Conservation (phyloP, 1,140 invertebrate species). For the Nephila pilipes region DNA sequence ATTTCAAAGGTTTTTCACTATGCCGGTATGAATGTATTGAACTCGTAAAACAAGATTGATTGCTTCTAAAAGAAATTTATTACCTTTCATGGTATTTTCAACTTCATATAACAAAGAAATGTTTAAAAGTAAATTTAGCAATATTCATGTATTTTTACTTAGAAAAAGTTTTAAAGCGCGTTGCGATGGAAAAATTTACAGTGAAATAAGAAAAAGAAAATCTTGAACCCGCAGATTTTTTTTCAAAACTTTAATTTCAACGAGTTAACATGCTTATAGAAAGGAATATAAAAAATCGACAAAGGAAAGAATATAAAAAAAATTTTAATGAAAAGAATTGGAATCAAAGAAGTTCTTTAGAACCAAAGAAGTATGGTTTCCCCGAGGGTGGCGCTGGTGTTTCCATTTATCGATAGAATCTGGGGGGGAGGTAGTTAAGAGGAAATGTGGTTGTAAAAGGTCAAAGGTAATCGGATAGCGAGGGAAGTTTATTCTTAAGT, state of each 20-base stretch:
- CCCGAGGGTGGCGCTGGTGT: slow-evolving; percentile 11
- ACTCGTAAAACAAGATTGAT: too few relatives aligned
- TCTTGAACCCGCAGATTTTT: not conserved
- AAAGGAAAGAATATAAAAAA: not conserved
- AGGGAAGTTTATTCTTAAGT: slow-evolving; percentile 44
- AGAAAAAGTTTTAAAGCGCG: not conserved
- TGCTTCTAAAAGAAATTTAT: too few relatives aligned
- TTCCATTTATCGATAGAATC: slow-evolving; percentile 45
- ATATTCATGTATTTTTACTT: not conserved
- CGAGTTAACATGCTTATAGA: not conserved
- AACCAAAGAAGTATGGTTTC: not conserved
- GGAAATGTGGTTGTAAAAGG: slow-evolving; percentile 44
- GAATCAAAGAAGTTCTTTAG: slow-evolving; percentile 4
- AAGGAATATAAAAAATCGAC: not conserved
- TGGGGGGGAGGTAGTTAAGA: not conserved
- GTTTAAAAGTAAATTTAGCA: too few relatives aligned
- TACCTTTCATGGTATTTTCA: too few relatives aligned
- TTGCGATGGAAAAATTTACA: not conserved
- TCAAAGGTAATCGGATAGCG: slow-evolving; percentile 54
- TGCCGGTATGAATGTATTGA: too few relatives aligned
- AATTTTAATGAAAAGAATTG: not conserved
- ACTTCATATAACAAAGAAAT: too few relatives aligned
- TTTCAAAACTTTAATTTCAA: not conserved
- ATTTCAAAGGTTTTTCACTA: too few relatives aligned
- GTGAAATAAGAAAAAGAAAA: not conserved